Conservation (phyloP, 2,797 vertebrate species). For the Alcedo atthis region DNA sequence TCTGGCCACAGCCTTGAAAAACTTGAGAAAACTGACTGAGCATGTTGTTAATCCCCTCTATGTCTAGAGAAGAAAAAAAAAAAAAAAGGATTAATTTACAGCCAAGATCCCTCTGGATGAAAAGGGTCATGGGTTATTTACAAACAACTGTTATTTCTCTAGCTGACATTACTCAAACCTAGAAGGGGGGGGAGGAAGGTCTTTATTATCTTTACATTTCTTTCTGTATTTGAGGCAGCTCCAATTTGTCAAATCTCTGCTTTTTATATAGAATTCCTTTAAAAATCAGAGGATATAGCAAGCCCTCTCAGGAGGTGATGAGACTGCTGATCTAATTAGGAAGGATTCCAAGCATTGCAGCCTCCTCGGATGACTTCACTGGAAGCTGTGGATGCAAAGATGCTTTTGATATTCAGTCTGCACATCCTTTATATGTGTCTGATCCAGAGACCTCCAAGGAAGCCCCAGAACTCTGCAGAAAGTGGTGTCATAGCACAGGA, state of each 20-base stretch:
- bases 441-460: not conserved
- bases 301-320: not conserved
- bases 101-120: not conserved
- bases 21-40: not conserved
- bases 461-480: not conserved
- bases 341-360: not conserved
- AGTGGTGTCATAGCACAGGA: not conserved
- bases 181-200: not conserved
- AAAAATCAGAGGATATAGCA: not conserved
- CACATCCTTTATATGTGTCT: not conserved
- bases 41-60: not conserved
- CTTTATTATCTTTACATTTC: not conserved
- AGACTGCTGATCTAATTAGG: conserved; percentile 40
- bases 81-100: not conserved
- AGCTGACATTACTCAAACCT: not conserved
- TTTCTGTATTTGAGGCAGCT: not conserved
- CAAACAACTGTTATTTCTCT: conserved; percentile 22
- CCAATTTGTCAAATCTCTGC: not conserved
- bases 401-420: not conserved
- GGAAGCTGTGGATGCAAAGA: not conserved
- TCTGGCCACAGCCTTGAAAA: not conserved
- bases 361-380: not conserved
- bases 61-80: not conserved
- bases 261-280: conserved; percentile 20
- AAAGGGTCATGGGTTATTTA: conserved; percentile 7